Base-by-base conservation (phyloP, 1,140 invertebrate genomes). In the Musca vetustissima region DNA sequence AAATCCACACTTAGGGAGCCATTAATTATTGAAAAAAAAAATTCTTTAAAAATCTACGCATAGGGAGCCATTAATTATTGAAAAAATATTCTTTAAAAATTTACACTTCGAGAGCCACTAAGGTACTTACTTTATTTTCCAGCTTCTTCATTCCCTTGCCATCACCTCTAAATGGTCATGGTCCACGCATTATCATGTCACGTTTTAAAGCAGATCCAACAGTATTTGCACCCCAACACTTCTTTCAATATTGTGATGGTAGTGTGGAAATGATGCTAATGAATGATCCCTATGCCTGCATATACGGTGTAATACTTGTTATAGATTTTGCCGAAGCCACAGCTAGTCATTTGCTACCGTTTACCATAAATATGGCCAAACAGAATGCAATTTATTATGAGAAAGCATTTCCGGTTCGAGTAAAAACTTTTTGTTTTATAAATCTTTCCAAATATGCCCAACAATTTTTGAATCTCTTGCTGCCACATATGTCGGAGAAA, bases 391-490 rank as follows among this genome's bases (percentile, higher is more conserved):
- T 81, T 0, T 84, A 78, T 53, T 77, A 82, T n/a, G 83, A 88
- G 75, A 86, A 87, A 67, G 84, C 83, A 0, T 73, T 86, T 32
- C 86, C 87, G 4, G 64, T 87, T 19, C 79, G 86, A 4, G 73
- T 84, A 0, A 85, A 85, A 53, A 77, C 77, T 4, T 81, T 77
- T 36, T 84, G 87, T 55, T 83, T 86, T 13, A 73, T 87, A 36
- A 84, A 87, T 73, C 83, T 83, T 2, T 83, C 86, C 0, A 64
- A 70, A 0, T 83, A 81, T 73, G 81, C 83, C 82, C 84, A 0
- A n/a, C 74, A 0, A 82, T 78, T 15, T 85, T 87, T 67, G 84
- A 86, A 64, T 72, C 79, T 0, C 75, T 84, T 87, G 2, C 7
- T 85, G 82, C 69, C 79, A 81, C 64, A 71, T 71, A 74, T 86